Conservation (phyloP, 2,888 invertebrate genomes). For the Caenorhabditis uteleia region DNA sequence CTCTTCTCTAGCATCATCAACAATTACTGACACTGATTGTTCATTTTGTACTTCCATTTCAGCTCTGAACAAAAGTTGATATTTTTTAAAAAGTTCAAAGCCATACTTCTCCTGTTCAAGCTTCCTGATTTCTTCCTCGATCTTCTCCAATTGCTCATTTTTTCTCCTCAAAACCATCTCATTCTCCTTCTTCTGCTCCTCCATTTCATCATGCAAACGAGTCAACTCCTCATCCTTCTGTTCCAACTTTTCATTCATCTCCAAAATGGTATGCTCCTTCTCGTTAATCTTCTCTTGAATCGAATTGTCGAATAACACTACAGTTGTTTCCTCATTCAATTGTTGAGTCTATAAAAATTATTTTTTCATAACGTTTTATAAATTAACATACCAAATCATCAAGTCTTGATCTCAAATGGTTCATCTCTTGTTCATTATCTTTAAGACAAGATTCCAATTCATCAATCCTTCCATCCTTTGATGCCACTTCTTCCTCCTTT, state of each 20-base stretch:
- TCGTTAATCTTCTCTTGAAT: conserved; percentile 34
- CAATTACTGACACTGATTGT: too few species aligned
- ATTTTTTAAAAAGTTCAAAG: too few species aligned
- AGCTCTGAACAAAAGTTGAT: too few species aligned
- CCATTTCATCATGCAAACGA: conserved; percentile 38
- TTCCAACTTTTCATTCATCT: conserved; percentile 41
- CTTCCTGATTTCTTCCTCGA: conserved; percentile 10
- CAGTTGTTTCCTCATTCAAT: conserved; percentile 41
- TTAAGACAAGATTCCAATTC: conserved; percentile 20
- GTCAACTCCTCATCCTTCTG: conserved; percentile 29
- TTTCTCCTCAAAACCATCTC: not conserved
- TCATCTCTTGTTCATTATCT: conserved; percentile 28
- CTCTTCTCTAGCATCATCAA: conserved; percentile 37
- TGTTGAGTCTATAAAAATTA: conserved; percentile 25
- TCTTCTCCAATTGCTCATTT: conserved; percentile 1
- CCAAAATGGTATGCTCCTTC: conserved; percentile 19
- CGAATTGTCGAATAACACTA: conserved; percentile 33
- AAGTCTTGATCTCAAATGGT: conserved; percentile 21
- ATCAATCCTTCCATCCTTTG: conserved; percentile 14
- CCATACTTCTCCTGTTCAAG: conserved; percentile 16
- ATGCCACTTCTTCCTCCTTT: conserved; percentile 19
- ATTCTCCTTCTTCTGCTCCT: conserved; percentile 12
- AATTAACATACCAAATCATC: conserved; percentile 26
- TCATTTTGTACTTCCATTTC: conserved; percentile 9
- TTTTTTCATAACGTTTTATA: conserved; percentile 1